These are phyloP conservation scores for Hymenochirus boettgeri DNA, from an alignment of 2,113 vertebrate genomes.

Conservation along the genomic window DNA sequence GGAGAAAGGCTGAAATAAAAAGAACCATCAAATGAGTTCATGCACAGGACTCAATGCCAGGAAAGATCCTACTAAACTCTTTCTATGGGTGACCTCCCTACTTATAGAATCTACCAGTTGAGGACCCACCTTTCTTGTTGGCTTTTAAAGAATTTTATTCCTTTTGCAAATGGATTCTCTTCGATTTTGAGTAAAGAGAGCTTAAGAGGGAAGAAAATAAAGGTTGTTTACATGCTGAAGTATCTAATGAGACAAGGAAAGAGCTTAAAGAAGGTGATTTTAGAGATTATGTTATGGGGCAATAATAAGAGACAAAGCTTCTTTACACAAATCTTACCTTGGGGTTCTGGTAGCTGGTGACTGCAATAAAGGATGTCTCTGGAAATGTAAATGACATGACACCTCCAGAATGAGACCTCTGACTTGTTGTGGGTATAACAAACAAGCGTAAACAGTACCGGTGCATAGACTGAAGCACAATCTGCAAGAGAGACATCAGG, in stretches of 20 bases:
- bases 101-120: no score
- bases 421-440: constrained; percentile 45
- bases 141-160: constrained; percentile 34
- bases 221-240: no score
- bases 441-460: constrained; percentile 51
- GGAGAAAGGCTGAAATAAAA: constrained; percentile 6
- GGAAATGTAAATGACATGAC: constrained; percentile 46
- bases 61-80: no score
- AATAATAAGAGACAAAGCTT: no score
- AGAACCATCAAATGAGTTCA: no score
- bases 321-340: constrained; percentile 41
- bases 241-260: no score
- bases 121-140: constrained; percentile 25
- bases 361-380: constrained; percentile 50
- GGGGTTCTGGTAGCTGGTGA: constrained; percentile 54
- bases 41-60: no score
- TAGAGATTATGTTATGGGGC: no score
- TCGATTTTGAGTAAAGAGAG: constrained; percentile 33
- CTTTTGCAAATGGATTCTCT: constrained; percentile 39
- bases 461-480: constrained; percentile 57
- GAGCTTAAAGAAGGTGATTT: no score
- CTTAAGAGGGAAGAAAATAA: constrained; percentile 10
- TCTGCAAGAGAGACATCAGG: constrained; percentile 24
- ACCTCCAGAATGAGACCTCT: constrained; percentile 24
- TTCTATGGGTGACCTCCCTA: no score